phyloP scores from a whole-genome alignment of 2,888 invertebrate genomes.

The Conops quadrifasciatus region DNA sequence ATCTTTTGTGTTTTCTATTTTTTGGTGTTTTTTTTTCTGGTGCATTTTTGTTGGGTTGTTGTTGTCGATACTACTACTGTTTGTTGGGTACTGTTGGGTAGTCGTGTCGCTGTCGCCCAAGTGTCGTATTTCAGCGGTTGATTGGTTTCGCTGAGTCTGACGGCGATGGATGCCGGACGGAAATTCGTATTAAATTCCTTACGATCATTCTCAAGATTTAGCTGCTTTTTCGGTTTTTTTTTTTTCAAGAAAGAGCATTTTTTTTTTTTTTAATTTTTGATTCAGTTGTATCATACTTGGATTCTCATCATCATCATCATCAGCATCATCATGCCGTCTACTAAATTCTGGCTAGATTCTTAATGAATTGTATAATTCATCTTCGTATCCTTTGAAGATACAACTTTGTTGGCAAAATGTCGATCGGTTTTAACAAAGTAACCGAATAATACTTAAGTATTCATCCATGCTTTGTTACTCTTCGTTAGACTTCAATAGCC shows the following conservation, averaged over 20 bases:
- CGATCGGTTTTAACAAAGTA: no score
- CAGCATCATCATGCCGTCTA: no score
- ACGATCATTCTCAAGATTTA: neutral
- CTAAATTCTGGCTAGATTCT: no score
- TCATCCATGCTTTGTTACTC: no score
- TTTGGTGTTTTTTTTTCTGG: neutral
- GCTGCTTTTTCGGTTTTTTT: neutral
- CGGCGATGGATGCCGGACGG: neutral
- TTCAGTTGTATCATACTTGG: neutral
- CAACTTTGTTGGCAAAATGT: no score
- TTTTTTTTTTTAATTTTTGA: neutral
- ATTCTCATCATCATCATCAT: no score
- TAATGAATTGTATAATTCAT: no score
- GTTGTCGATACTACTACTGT: no score
- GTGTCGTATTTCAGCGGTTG: constrained; percentile 28
- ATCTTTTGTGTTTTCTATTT: neutral
- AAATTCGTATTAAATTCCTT: constrained; percentile 16
- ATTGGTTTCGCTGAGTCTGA: neutral
- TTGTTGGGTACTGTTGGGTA: constrained; percentile 7
- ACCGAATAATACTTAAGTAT: no score
- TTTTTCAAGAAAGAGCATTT: neutral
- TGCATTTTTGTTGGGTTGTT: no score
- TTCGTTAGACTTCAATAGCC: no score
- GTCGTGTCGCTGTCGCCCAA: constrained; percentile 7
- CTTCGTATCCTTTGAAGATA: no score